phyloP scores from a whole-genome alignment of 2,888 invertebrate genomes.

The Altica lythri region DNA sequence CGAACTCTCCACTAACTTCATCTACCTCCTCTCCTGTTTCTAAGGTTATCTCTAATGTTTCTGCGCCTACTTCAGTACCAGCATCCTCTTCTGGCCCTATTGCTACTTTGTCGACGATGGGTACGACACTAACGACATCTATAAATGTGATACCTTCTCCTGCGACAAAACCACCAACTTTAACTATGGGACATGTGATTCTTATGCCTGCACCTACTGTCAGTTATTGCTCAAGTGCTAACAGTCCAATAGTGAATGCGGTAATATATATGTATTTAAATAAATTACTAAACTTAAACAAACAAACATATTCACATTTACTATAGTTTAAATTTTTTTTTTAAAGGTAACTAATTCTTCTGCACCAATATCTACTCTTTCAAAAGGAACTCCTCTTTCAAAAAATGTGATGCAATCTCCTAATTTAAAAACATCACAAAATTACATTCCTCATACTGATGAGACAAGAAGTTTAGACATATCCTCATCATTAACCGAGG shows the following conservation, averaged over 20 bases:
- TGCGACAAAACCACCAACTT: neutral
- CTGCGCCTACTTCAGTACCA: no score
- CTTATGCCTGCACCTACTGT: slow-evolving; percentile 41
- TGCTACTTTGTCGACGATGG: neutral
- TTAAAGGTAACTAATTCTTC: slow-evolving; percentile 21
- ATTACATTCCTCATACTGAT: slow-evolving; percentile 49
- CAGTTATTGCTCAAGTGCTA: slow-evolving; percentile 36
- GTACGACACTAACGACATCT: neutral
- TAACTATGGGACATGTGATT: slow-evolving; percentile 30
- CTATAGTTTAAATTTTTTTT: slow-evolving; percentile 7
- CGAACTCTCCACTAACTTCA: no score
- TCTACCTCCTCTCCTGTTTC: no score
- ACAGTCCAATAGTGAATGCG: slow-evolving; percentile 43
- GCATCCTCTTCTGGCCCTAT: neutral
- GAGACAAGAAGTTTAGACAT: slow-evolving; percentile 24
- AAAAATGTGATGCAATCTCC: slow-evolving; percentile 11
- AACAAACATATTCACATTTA: no score
- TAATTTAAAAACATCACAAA: slow-evolving; percentile 45
- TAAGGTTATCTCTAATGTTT: no score
- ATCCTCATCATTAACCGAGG: slow-evolving; percentile 10
- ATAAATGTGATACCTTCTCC: neutral
- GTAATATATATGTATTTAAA: no score
- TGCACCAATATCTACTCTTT: slow-evolving; percentile 10
- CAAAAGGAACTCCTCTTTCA: no score
- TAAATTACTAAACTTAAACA: no score